Evolutionary conservation across 2,888 invertebrate species (phyloP).

Genomic region (Phyto melanocephala): DNA sequence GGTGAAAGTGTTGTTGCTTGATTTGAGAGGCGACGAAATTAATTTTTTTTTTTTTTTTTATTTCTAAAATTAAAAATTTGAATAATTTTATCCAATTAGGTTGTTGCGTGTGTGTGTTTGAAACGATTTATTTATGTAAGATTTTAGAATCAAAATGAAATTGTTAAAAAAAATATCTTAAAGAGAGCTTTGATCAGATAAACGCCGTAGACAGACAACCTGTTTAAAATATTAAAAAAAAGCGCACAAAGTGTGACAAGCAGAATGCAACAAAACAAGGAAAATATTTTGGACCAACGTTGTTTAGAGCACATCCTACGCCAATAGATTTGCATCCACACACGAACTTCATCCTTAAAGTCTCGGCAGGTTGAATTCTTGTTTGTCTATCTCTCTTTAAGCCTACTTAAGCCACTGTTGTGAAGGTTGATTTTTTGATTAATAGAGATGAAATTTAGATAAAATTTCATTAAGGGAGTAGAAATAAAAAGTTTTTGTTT

Average conservation of each 20-base stretch:
- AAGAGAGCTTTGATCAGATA: neutral
- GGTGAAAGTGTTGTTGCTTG: conserved; percentile 15
- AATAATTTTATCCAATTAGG: neutral
- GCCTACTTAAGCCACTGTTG: conserved; percentile 5
- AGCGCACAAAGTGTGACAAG: conserved; percentile 12
- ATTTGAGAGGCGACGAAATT: conserved; percentile 19
- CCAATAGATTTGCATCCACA: neutral
- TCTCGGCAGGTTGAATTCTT: neutral
- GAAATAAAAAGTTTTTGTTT: no score
- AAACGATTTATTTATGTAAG: neutral
- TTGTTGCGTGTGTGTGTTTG: neutral
- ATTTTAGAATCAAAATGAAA: no score
- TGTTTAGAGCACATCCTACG: conserved; percentile 64
- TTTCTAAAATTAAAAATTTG: neutral
- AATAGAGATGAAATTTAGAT: neutral
- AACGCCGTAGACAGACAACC: conserved; percentile 18
- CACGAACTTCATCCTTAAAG: neutral
- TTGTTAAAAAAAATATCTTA: neutral
- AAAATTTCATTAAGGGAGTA: neutral
- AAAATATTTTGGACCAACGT: conserved; percentile 66
- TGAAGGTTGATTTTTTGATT: neutral
- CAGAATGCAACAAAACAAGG: neutral
- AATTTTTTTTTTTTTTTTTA: conserved; percentile 25
- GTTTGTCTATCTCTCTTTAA: neutral
- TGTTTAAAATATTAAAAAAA: conserved; percentile 51